Percentiles rank a stretch among this genome's conserved stretches.
These are phyloP conservation scores for Laupala kohalensis DNA, from an alignment of 1,140 invertebrate species.

Conservation along the genomic window DNA sequence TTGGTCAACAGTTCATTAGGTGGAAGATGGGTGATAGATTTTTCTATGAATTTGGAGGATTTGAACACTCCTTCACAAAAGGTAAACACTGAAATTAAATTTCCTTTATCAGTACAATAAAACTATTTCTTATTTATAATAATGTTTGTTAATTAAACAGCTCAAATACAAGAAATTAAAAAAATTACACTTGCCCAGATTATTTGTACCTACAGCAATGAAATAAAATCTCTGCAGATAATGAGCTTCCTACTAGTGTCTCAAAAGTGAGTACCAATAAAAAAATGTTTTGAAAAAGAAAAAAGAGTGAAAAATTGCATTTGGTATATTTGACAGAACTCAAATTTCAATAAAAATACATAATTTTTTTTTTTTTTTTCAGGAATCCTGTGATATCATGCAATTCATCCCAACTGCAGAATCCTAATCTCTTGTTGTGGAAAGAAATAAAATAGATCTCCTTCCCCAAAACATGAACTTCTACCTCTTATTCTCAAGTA, in stretches of 20 bases:
- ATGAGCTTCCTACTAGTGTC: constrained; percentile 31
- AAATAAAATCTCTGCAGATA: constrained; percentile 58
- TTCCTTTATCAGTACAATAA: neutral
- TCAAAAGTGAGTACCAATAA: neutral
- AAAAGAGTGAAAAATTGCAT: neutral
- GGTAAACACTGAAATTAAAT: constrained; percentile 36
- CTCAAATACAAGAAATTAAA: constrained; percentile 75
- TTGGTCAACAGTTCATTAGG: constrained; percentile 76
- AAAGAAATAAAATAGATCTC: neutral
- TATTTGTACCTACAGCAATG: constrained; percentile 76
- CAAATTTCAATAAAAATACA: neutral
- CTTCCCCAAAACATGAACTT: no score
- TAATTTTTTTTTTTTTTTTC: neutral
- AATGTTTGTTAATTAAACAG: constrained; percentile 30
- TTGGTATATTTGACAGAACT: neutral
- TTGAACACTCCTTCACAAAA: constrained; percentile 60
- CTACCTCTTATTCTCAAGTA: no score
- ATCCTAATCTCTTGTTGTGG: neutral
- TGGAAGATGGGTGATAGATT: constrained; percentile 65
- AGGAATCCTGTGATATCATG: neutral
- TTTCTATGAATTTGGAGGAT: constrained; percentile 41
- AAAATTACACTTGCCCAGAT: constrained; percentile 68
- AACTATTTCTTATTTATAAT: neutral
- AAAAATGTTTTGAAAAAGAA: neutral
- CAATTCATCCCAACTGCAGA: neutral